Evolutionary conservation across 1,140 invertebrate species (phyloP), one percentile per base, ranked within the genome.

Genomic region (Neodiprion pinetum): DNA sequence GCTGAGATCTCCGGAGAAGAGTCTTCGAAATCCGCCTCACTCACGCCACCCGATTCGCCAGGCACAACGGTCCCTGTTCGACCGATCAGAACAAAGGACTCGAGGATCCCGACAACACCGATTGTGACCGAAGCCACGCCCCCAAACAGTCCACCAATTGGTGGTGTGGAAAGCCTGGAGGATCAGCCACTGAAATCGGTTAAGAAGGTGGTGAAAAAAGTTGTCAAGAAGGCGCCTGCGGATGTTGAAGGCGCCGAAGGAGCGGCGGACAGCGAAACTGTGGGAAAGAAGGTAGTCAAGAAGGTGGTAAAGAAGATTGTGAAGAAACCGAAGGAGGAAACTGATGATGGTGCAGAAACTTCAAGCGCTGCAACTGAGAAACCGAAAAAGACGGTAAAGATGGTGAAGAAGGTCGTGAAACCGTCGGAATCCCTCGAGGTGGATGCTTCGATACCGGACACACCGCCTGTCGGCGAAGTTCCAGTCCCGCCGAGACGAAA

Each of bases 401-500:
- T 79, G n/a, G 72, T 75, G 17, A 85, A 85, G 70, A 86, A 84
- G 76, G 68, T 71, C 14, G 72, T 80, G 11, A 86, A 86, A 74
- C 72, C 80, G 3, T 71, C 79, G 7, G 80, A 83, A 49, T 81
- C 73, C 65, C 76, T 85, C 14, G 83, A 83, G 69, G 71, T 81
- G 1, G 85, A 87, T 50, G 70, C 82, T 48, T 72, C 73, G 49
- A 79, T 82, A 23, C 82, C 83, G 67, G 82, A 85, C 67, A 88
- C 82, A n/a, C 81, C 85, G 50, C 81, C 82, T 14, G 80, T 82
- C 48, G 76, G 81, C 47, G 72, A 74, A 61, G 75, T 78, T 14
- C 88, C 89, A 28, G 79, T 89, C 69, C 88, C 89, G 7, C 87
- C 89, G 0, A 89, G 89, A 67, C 78, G 88, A 77, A 89, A 89